Evolutionary conservation across 2,797 vertebrate genomes (phyloP).

Genomic region (Tadarida brasiliensis): DNA sequence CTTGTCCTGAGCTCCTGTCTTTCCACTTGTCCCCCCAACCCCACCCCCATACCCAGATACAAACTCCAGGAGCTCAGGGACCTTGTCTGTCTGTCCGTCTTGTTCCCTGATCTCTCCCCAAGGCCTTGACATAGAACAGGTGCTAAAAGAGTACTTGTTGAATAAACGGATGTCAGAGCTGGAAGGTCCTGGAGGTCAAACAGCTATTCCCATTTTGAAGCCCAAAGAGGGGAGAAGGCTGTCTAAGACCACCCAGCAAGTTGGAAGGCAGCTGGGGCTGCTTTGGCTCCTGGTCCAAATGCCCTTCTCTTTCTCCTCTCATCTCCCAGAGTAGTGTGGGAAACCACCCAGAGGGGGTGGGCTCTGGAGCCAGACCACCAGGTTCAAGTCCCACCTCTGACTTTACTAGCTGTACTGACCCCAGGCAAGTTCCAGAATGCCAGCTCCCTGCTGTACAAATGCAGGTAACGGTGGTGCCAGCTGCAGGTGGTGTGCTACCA

Average conservation of each 20-base stretch:
- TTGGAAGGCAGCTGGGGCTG: neutral
- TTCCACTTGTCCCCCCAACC: no score
- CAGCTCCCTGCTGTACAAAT: neutral
- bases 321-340: neutral
- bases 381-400: neutral
- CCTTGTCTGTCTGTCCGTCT: neutral
- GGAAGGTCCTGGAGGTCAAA: neutral
- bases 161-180: neutral
- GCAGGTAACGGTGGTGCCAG: rapidly evolving
- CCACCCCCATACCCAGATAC: neutral
- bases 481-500: no score
- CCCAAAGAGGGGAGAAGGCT: neutral
- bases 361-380: neutral
- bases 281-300: neutral
- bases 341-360: neutral
- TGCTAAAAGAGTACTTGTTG: neutral
- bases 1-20: neutral
- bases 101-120: neutral
- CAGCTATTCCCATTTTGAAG: neutral
- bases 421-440: neutral
- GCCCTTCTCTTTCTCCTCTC: neutral
- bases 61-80: neutral
- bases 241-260: neutral
- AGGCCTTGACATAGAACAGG: neutral
- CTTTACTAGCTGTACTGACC: neutral